Conservation (phyloP, 1,140 invertebrate genomes). For the Marisa cornuarietis region DNA sequence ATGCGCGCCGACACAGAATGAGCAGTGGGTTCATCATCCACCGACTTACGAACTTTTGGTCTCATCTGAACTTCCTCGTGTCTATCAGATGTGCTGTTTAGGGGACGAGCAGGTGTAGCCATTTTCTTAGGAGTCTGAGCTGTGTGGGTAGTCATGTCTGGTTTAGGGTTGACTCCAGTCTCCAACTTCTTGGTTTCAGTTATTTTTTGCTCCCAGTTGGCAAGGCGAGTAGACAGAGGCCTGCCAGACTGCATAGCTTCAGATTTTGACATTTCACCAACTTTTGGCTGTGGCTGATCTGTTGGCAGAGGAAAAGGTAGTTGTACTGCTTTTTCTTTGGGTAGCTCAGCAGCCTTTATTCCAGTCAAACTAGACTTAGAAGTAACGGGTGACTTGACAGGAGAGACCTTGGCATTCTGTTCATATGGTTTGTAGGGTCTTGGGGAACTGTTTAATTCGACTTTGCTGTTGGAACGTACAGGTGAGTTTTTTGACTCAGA, state of each 20-base stretch:
- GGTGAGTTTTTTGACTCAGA: constrained; percentile 16
- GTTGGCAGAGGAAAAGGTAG: too few relatives aligned
- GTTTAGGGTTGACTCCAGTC: constrained; percentile 15
- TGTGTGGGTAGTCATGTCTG: not conserved
- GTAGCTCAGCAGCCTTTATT: constrained; percentile 18
- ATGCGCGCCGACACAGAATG: constrained; percentile 56
- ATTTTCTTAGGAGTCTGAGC: constrained; percentile 18
- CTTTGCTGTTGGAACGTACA: constrained; percentile 19
- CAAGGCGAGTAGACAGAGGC: constrained; percentile 44
- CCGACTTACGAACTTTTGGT: constrained; percentile 19
- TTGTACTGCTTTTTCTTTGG: too few relatives aligned
- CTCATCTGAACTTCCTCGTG: constrained; percentile 21
- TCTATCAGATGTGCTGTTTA: not conserved
- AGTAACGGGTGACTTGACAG: constrained; percentile 14
- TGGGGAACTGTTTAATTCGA: constrained; percentile 32
- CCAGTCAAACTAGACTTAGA: constrained; percentile 18
- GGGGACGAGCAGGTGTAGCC: constrained; percentile 6
- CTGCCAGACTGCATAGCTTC: constrained; percentile 43
- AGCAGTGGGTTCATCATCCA: constrained; percentile 56
- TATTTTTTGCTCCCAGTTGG: constrained; percentile 29
- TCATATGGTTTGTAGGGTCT: constrained; percentile 29
- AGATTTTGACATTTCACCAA: constrained; percentile 20
- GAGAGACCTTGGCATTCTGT: not conserved
- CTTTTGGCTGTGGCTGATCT: too few relatives aligned
- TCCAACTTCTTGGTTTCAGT: constrained; percentile 29